phyloP scores from a whole-genome alignment of 2,888 invertebrate species.

The Ennomos erosarius region DNA sequence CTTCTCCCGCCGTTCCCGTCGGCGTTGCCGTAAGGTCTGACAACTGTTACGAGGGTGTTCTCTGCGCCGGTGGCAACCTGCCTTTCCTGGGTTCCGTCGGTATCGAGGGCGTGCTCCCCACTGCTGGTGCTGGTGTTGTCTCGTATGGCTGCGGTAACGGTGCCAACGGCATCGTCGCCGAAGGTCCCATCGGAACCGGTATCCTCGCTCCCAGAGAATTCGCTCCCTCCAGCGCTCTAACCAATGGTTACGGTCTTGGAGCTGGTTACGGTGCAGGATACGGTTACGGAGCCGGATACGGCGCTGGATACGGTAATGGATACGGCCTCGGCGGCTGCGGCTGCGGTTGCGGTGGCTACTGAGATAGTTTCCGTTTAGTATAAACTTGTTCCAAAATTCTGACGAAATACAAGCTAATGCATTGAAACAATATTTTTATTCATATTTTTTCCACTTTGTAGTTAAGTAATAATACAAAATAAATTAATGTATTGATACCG shows the following conservation, averaged over 20 bases:
- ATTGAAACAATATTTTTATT: too few species aligned
- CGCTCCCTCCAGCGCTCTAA: conserved; percentile 8
- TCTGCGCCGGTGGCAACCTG: conserved; percentile 15
- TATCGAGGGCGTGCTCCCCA: conserved; percentile 10
- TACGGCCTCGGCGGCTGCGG: background rate
- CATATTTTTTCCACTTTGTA: too few species aligned
- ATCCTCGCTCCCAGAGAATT: conserved; percentile 1
- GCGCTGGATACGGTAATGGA: conserved; percentile 2
- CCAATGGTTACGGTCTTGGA: conserved; percentile 4
- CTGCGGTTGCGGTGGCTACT: conserved; percentile 1
- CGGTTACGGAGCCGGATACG: background rate
- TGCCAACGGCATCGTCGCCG: conserved; percentile 22
- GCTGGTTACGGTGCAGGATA: conserved; percentile 13
- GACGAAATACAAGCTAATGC: too few species aligned
- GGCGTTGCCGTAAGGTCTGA: conserved; percentile 40
- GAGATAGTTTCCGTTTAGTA: background rate
- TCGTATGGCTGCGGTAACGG: conserved; percentile 32
- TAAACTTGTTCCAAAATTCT: too few species aligned
- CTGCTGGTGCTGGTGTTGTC: conserved; percentile 46
- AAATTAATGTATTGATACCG: too few species aligned
- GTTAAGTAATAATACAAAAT: too few species aligned
- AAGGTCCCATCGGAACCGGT: conserved; percentile 24
- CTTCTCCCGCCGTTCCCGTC: conserved; percentile 38
- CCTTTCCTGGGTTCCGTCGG: conserved; percentile 27
- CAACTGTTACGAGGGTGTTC: conserved; percentile 7